These are phyloP conservation scores for Scaptomyza parva DNA, from an alignment of 2,888 invertebrate genomes.

Conservation along the genomic window DNA sequence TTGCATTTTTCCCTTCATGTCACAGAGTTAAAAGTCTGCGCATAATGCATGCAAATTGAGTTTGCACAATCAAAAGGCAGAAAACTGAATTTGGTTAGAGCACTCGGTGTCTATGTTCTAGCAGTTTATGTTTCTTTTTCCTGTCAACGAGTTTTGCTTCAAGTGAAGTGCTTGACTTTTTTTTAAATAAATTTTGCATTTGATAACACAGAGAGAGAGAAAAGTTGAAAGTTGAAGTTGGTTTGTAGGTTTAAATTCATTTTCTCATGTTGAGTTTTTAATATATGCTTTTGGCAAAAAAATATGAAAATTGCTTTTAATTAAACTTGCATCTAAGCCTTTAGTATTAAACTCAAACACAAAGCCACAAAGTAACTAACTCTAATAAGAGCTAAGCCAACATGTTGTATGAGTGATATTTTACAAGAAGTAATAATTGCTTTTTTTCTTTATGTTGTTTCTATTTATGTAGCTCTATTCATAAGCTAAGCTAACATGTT, in stretches of 20 bases:
- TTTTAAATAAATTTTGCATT: constrained; percentile 5
- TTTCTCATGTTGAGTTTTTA: too few relatives aligned
- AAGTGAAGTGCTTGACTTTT: constrained; percentile 18
- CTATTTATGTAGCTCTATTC: too few relatives aligned
- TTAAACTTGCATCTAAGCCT: too few relatives aligned
- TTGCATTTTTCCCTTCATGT: constrained; percentile 8
- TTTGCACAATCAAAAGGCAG: constrained; percentile 26
- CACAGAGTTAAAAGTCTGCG: constrained; percentile 8
- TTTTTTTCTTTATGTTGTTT: background rate
- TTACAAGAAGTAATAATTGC: too few relatives aligned
- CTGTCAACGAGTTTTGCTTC: background rate
- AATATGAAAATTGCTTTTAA: too few relatives aligned
- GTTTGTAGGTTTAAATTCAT: background rate
- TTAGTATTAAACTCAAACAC: too few relatives aligned
- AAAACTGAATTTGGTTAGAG: background rate
- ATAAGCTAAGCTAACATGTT: too few relatives aligned
- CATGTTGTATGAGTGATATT: too few relatives aligned
- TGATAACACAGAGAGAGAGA: background rate
- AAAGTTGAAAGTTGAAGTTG: background rate
- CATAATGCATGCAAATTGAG: constrained; percentile 63
- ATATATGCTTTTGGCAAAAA: too few relatives aligned
- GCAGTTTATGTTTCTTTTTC: background rate
- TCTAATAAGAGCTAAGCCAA: too few relatives aligned
- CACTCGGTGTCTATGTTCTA: background rate
- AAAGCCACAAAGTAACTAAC: too few relatives aligned